These are phyloP conservation scores for Spinibarbus caldwelli DNA, from an alignment of 2,797 vertebrate genomes.

Conservation along the genomic window DNA sequence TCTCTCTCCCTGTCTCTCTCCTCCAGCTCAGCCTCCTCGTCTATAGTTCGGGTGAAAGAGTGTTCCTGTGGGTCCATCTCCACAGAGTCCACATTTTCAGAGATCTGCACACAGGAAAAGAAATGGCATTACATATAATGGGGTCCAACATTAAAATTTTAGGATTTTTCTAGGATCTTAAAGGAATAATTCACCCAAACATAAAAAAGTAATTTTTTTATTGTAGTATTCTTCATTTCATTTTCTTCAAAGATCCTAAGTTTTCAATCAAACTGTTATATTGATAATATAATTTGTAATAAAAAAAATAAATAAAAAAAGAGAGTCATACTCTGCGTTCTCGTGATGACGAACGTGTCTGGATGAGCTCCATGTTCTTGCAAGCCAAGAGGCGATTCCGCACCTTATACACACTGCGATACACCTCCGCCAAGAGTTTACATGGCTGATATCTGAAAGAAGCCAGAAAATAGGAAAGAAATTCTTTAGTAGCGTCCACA, in stretches of 20 bases:
- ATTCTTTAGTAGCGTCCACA: not conserved
- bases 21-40: conserved; percentile 96
- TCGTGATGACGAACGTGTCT: conserved; percentile 89
- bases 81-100: conserved; percentile 91
- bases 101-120: conserved; percentile 76
- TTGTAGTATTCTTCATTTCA: not conserved
- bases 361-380: conserved; percentile 96
- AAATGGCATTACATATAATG: not conserved
- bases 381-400: conserved; percentile 94
- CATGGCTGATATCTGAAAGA: conserved; percentile 90
- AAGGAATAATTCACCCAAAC: not conserved
- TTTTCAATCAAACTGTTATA: not conserved
- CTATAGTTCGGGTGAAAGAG: conserved; percentile 95
- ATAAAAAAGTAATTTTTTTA: not conserved
- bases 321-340: conserved; percentile 87
- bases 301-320: not conserved
- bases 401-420: conserved; percentile 94
- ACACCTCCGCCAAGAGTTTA: conserved; percentile 92
- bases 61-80: conserved; percentile 92
- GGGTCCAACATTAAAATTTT: not conserved
- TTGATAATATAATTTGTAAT: no score
- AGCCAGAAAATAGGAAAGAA: not conserved
- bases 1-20: conserved; percentile 93
- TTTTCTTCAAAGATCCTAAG: not conserved
- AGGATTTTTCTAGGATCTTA: not conserved